Conservation (phyloP, 1,140 invertebrate species). For the Dolichoris vasculosae region DNA sequence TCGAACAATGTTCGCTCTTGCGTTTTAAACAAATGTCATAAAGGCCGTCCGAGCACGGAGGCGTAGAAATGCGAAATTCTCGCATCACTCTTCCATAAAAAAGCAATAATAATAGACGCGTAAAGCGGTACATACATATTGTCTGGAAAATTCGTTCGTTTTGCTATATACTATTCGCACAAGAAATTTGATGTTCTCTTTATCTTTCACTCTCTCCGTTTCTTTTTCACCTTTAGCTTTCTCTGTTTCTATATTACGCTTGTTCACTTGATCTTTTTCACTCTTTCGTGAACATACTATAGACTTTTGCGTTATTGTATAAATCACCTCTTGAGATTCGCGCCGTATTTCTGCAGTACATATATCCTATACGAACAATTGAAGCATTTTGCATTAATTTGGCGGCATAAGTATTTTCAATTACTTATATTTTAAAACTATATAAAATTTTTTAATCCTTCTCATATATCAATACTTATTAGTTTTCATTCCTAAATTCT, state of each 20-base stretch:
- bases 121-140: neutral
- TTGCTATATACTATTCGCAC: neutral
- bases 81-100: conserved; percentile 37
- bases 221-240: neutral
- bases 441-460: neutral
- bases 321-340: conserved; percentile 31
- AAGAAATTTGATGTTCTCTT: conserved; percentile 17
- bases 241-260: neutral
- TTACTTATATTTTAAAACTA: neutral
- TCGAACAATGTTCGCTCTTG: neutral
- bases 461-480: neutral
- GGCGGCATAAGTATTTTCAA: neutral
- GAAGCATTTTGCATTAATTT: conserved; percentile 1
- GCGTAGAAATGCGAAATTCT: conserved; percentile 13
- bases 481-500: neutral
- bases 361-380: neutral
- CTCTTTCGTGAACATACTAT: conserved; percentile 11
- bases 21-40: conserved; percentile 33
- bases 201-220: neutral
- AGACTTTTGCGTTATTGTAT: neutral
- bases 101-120: conserved; percentile 37
- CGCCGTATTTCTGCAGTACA: neutral
- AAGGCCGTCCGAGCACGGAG: neutral
- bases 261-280: neutral
- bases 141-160: conserved; percentile 43